Conservation (phyloP, 2,888 invertebrate genomes). For the Diachrysia chrysitis region DNA sequence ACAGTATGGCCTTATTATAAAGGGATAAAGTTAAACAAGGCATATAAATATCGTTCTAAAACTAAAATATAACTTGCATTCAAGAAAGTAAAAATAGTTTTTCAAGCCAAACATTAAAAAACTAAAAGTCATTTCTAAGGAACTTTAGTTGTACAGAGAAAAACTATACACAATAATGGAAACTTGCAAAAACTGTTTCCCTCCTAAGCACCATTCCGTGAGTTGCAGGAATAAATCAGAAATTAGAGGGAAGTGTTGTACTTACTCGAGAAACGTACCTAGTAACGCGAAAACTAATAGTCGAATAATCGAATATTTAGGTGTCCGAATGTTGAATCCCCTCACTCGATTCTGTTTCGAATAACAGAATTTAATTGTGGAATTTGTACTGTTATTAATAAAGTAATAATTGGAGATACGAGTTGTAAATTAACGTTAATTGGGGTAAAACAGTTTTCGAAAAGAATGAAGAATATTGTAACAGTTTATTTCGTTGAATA, state of each 20-base stretch:
- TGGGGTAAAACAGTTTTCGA: constrained; percentile 27
- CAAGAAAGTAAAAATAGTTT: constrained; percentile 3
- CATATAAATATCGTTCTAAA: too few species aligned
- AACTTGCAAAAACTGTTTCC: constrained; percentile 66
- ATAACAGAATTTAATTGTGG: constrained; percentile 22
- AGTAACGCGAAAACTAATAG: constrained; percentile 31
- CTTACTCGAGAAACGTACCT: constrained; percentile 20
- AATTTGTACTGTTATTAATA: constrained; percentile 34
- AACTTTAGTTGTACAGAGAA: constrained; percentile 34
- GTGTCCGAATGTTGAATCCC: constrained; percentile 20
- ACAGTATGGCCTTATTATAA: too few species aligned
- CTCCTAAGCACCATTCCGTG: constrained; percentile 69
- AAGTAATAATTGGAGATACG: constrained; percentile 25
- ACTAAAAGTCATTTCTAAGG: constrained; percentile 23
- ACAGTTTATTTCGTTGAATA: neutral
- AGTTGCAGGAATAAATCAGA: constrained; percentile 71
- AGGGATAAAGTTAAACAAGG: neutral
- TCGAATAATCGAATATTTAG: constrained; percentile 44
- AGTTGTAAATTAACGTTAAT: constrained; percentile 31
- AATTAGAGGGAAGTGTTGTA: constrained; percentile 56
- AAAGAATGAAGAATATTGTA: constrained; percentile 9
- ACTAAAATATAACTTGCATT: neutral
- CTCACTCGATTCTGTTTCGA: constrained; percentile 30
- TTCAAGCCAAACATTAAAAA: constrained; percentile 16
- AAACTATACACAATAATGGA: constrained; percentile 61